phyloP scores from a whole-genome alignment of 2,888 invertebrate genomes.

The Myopa testacea region DNA sequence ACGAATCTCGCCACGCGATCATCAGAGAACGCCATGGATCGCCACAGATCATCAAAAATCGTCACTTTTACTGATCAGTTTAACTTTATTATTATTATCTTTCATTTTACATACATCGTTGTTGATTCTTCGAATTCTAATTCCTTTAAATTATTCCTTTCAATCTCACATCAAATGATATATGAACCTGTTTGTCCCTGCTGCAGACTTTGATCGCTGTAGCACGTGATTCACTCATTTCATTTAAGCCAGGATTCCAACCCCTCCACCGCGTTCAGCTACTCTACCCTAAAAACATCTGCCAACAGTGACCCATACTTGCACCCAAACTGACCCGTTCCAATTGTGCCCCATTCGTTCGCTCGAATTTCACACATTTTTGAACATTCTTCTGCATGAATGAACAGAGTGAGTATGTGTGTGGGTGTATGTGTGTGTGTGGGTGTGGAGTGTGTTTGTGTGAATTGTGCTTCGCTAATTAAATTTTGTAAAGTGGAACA shows the following conservation, averaged over 20 bases:
- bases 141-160: not conserved
- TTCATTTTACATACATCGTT: not conserved
- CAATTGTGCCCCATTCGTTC: not conserved
- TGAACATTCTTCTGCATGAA: slow-evolving; percentile 13
- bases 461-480: slow-evolving; percentile 18
- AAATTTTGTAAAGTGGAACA: slow-evolving; percentile 29
- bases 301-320: too few relatives aligned
- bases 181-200: too few relatives aligned
- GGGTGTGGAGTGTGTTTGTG: not conserved
- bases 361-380: slow-evolving; percentile 29
- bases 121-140: not conserved
- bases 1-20: too few relatives aligned
- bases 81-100: not conserved
- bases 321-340: too few relatives aligned
- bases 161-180: too few relatives aligned
- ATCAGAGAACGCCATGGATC: too few relatives aligned
- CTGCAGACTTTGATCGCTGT: slow-evolving; percentile 26
- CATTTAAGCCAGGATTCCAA: not conserved
- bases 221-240: not conserved
- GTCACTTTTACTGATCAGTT: too few relatives aligned
- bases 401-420: too few relatives aligned
- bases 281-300: too few relatives aligned
- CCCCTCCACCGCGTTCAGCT: too few relatives aligned
- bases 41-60: too few relatives aligned
- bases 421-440: not conserved